Evolutionary conservation across 2,888 invertebrate species (phyloP).

Genomic region (Cataglyphis livida): DNA sequence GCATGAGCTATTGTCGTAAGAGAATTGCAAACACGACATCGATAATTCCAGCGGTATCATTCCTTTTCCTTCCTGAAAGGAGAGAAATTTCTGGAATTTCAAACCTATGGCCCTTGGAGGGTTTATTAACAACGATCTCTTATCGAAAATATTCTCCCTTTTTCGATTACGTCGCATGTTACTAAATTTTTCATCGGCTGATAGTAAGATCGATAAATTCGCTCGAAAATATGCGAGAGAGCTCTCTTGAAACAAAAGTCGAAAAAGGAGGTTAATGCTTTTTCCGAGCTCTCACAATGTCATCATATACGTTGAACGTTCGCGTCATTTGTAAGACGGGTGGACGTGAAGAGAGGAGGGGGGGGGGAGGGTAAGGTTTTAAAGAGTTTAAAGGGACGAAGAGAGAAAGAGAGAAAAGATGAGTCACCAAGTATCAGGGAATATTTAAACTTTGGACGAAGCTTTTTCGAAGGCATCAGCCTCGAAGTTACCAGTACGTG

Average conservation of each 20-base stretch:
- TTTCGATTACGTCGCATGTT: not conserved
- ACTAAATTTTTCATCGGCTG: conserved; percentile 4
- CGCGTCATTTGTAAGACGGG: conserved; percentile 36
- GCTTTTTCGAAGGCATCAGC: conserved; percentile 53
- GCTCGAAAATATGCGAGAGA: conserved; percentile 8
- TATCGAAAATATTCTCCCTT: not conserved
- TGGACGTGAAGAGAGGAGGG: not conserved
- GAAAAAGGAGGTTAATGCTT: conserved; percentile 46
- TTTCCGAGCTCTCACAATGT: conserved; percentile 14
- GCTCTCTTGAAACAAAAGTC: conserved; percentile 12
- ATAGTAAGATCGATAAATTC: conserved; percentile 3
- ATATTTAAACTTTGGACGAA: conserved; percentile 60
- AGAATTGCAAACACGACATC: not conserved
- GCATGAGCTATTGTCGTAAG: not conserved
- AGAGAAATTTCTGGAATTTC: not conserved
- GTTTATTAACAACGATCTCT: not conserved
- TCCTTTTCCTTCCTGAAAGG: not conserved
- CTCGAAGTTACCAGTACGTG: conserved; percentile 62
- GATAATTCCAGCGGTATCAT: not conserved
- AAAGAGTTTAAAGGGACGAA: conserved; percentile 36
- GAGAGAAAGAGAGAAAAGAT: not conserved
- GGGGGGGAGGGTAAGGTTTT: not conserved
- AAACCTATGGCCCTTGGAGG: not conserved
- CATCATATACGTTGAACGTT: conserved; percentile 17
- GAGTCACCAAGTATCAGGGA: conserved; percentile 30